Evolutionary conservation across 37 sponge, comb jelly and placozoan genomes (phyloP).

Genomic region (Hexactinellida sp.): DNA sequence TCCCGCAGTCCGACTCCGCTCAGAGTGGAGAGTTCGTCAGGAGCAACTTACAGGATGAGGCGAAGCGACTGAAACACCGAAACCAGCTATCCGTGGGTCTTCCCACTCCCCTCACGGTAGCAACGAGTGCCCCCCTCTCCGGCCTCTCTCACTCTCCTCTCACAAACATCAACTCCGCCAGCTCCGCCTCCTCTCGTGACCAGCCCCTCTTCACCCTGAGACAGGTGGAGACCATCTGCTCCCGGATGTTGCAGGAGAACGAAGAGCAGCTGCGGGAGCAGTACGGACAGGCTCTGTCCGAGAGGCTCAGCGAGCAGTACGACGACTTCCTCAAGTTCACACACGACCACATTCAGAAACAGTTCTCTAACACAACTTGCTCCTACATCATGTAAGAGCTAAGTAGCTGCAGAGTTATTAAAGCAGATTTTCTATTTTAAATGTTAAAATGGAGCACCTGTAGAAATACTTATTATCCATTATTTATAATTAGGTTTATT

Average conservation of each 20-base stretch:
- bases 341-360: constrained; percentile 72
- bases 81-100: not conserved
- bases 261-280: constrained; percentile 66
- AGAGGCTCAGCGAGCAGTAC: constrained; percentile 79
- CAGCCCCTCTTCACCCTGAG: constrained; percentile 85
- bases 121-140: not conserved
- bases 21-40: not conserved
- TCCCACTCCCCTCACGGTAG: not conserved
- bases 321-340: constrained; percentile 89
- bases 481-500: too few relatives aligned
- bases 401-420: too few relatives aligned
- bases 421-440: too few relatives aligned
- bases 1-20: not conserved
- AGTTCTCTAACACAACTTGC: constrained; percentile 49
- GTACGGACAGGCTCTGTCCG: constrained; percentile 51
- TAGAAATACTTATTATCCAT: too few relatives aligned
- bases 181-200: constrained; percentile 23
- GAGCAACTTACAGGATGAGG: constrained; percentile 19
- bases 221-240: constrained; percentile 66
- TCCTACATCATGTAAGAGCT: not conserved
- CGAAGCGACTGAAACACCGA: not conserved
- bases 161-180: not conserved
- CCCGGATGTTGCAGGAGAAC: constrained; percentile 65
- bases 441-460: too few relatives aligned
- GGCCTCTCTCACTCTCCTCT: too few relatives aligned